phyloP scores from a whole-genome alignment of 2,888 invertebrate genomes.

The Acleris emargana region DNA sequence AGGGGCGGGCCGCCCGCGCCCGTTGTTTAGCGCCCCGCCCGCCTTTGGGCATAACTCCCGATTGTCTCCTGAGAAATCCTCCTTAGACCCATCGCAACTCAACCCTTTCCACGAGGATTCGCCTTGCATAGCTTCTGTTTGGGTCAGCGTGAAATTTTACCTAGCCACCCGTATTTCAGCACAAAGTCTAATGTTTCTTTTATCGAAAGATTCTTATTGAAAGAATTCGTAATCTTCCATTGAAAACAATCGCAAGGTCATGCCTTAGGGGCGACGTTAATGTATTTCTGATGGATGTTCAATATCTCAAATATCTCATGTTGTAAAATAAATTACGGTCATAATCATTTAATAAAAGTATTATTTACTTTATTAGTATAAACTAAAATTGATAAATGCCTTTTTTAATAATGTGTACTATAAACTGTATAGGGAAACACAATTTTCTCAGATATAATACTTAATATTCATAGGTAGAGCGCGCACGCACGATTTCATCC shows the following conservation, averaged over 20 bases:
- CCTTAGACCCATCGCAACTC: constrained; percentile 79
- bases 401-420: constrained; percentile 13
- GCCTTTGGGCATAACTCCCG: constrained; percentile 83
- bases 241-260: constrained; percentile 62
- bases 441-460: constrained; percentile 25
- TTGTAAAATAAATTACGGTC: constrained; percentile 67
- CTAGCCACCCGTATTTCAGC: constrained; percentile 64
- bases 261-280: constrained; percentile 67
- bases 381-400: constrained; percentile 1
- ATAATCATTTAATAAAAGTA: no score
- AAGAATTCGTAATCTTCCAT: constrained; percentile 43
- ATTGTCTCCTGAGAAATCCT: constrained; percentile 82
- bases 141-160: constrained; percentile 81
- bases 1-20: constrained; percentile 84
- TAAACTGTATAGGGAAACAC: constrained; percentile 22
- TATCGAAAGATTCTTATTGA: constrained; percentile 46
- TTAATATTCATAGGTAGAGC: constrained; percentile 48
- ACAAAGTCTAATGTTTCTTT: constrained; percentile 65
- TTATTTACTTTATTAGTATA: background rate
- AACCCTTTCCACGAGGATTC: constrained; percentile 78
- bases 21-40: constrained; percentile 84
- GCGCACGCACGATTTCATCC: constrained; percentile 77
- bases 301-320: constrained; percentile 66
- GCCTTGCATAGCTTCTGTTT: constrained; percentile 78
- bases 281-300: constrained; percentile 80